These are phyloP conservation scores for Epinotia brunnichana DNA, from an alignment of 2,888 invertebrate genomes.

Conservation along the genomic window DNA sequence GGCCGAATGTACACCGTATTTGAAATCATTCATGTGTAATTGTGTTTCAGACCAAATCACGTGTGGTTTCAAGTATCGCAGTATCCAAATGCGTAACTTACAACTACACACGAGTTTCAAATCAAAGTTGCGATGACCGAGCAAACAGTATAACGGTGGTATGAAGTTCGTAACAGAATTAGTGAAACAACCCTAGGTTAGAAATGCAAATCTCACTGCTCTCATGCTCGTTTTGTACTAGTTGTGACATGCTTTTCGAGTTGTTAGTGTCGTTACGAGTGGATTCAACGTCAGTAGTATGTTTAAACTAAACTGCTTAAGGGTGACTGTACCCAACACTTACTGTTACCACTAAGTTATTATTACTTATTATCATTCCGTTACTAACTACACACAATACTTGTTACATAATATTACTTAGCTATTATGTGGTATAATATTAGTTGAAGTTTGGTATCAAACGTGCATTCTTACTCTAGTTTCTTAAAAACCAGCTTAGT, in stretches of 20 bases:
- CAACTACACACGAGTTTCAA: slow-evolving; percentile 3
- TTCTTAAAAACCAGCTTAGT: too few species aligned
- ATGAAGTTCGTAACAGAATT: slow-evolving; percentile 33
- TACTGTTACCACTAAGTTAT: background rate
- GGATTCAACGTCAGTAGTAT: background rate
- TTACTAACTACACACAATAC: too few species aligned
- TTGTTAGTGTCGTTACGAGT: slow-evolving; percentile 9
- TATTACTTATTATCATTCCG: background rate
- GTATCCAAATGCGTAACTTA: slow-evolving; percentile 1
- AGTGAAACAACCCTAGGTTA: slow-evolving; percentile 16
- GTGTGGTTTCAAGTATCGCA: slow-evolving; percentile 4
- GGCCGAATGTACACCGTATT: too few species aligned
- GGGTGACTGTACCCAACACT: slow-evolving; percentile 1
- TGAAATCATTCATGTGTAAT: background rate
- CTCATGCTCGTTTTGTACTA: slow-evolving; percentile 25
- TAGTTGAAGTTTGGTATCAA: too few species aligned
- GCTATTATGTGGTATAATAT: too few species aligned
- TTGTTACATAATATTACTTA: too few species aligned
- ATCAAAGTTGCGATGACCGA: slow-evolving; percentile 9
- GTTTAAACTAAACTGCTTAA: slow-evolving; percentile 10
- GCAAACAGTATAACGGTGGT: slow-evolving; percentile 11
- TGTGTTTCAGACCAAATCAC: slow-evolving; percentile 6
- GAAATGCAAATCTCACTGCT: slow-evolving; percentile 35
- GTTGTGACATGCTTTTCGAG: slow-evolving; percentile 29
- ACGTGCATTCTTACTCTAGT: too few species aligned